A percentile compares a stretch with the other conserved stretches of the same genome.
Evolutionary conservation across 2,113 vertebrate genomes (phyloP).

Genomic region (Hyperopisus bebe): DNA sequence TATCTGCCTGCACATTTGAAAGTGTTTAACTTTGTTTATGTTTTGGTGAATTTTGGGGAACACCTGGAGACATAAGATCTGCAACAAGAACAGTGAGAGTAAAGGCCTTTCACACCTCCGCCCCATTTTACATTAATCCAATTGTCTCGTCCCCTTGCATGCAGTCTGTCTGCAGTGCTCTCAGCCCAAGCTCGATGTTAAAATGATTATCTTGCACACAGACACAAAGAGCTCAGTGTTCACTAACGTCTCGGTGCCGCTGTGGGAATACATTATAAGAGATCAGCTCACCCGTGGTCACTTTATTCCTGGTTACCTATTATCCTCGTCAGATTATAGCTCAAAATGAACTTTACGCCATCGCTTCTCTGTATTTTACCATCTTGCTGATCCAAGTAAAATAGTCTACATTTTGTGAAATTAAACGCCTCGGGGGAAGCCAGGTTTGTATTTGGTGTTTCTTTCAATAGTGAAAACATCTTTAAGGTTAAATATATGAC

Average conservation of each 20-base stretch:
- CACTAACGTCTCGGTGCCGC: conserved; percentile 14
- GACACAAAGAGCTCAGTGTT: conserved; percentile 39
- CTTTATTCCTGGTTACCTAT: conserved; percentile 32
- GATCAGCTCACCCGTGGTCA: conserved; percentile 31
- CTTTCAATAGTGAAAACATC: conserved; percentile 6
- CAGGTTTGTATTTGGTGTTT: not conserved
- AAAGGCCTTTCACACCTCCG: conserved; percentile 25
- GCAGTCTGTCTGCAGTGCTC: not conserved
- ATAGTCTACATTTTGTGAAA: conserved; percentile 34
- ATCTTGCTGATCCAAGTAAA: conserved; percentile 30
- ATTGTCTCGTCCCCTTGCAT: conserved; percentile 20
- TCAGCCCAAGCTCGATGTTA: conserved; percentile 26
- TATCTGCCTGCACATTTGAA: conserved; percentile 57
- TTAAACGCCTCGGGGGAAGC: conserved; percentile 9
- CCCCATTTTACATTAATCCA: conserved; percentile 38
- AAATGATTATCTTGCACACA: conserved; percentile 28
- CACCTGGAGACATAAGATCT: conserved; percentile 46
- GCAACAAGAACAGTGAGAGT: conserved; percentile 24
- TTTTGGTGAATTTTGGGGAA: conserved; percentile 33
- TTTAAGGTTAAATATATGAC: not conserved
- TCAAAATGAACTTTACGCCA: conserved; percentile 36
- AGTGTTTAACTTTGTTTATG: conserved; percentile 58
- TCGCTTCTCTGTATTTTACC: not conserved
- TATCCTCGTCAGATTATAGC: conserved; percentile 34
- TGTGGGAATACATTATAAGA: conserved; percentile 31